These are phyloP conservation scores for Leptinotarsa juncta DNA, from an alignment of 2,888 invertebrate genomes.

Conservation along the genomic window DNA sequence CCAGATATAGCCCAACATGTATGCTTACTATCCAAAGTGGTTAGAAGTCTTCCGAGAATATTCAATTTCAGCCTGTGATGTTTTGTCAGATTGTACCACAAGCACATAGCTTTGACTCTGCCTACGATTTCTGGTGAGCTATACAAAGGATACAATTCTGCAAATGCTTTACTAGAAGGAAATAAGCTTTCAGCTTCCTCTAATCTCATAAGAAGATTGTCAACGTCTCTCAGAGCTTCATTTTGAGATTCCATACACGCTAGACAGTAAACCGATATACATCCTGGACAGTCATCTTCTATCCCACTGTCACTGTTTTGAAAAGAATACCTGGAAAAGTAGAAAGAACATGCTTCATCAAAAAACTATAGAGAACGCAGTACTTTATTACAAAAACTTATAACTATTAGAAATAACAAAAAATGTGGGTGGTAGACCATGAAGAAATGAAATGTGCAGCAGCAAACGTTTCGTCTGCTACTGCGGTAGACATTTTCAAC, in stretches of 20 bases:
- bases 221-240: constrained; percentile 79
- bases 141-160: constrained; percentile 77
- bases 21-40: constrained; percentile 60
- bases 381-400: too few species aligned
- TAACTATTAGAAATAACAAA: too few species aligned
- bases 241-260: constrained; percentile 79
- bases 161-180: constrained; percentile 86
- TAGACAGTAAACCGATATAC: constrained; percentile 79
- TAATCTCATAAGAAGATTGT: constrained; percentile 77
- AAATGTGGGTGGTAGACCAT: too few species aligned
- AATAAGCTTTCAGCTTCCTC: constrained; percentile 84
- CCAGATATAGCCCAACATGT: constrained; percentile 55
- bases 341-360: too few species aligned
- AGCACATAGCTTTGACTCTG: constrained; percentile 83
- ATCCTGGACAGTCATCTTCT: constrained; percentile 71
- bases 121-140: constrained; percentile 74
- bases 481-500: too few species aligned
- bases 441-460: too few species aligned
- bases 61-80: constrained; percentile 86
- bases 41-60: constrained; percentile 77
- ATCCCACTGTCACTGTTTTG: constrained; percentile 61
- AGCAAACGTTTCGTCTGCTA: too few species aligned
- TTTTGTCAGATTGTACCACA: constrained; percentile 92
- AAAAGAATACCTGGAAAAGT: constrained; percentile 38
- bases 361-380: too few species aligned